phyloP scores from a whole-genome alignment of 2,113 vertebrate genomes.

The Leucopsar rothschildi region DNA sequence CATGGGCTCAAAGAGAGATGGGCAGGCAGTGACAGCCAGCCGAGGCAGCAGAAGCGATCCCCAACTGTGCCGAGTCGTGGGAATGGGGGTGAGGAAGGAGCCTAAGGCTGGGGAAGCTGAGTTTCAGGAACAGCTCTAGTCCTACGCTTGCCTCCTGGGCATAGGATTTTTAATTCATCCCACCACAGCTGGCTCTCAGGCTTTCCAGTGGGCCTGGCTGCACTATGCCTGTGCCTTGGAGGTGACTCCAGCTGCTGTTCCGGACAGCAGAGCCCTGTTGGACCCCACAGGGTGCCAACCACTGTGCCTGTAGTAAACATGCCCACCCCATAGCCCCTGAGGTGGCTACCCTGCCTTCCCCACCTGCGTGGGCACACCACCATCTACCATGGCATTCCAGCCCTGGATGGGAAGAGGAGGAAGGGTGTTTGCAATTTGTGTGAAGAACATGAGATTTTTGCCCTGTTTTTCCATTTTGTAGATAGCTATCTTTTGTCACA shows the following conservation, averaged over 20 bases:
- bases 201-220: fast-evolving
- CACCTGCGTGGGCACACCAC: background rate
- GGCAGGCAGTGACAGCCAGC: background rate
- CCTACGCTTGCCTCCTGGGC: background rate
- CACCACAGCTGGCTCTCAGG: background rate
- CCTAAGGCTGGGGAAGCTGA: background rate
- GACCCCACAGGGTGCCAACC: fast-evolving
- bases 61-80: constrained; percentile 46
- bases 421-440: background rate
- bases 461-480: background rate
- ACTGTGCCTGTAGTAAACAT: background rate
- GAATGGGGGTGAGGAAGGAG: constrained; percentile 40
- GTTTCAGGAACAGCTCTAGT: background rate
- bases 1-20: constrained; percentile 47
- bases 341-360: background rate
- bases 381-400: fast-evolving
- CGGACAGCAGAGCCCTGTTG: fast-evolving
- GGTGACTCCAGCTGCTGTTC: background rate
- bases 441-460: background rate
- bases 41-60: background rate
- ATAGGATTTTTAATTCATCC: background rate
- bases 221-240: background rate
- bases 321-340: background rate
- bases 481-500: background rate
- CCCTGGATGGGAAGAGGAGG: background rate